These are phyloP conservation scores for Eremophila alpestris DNA, from an alignment of 2,797 vertebrate species.

Conservation along the genomic window DNA sequence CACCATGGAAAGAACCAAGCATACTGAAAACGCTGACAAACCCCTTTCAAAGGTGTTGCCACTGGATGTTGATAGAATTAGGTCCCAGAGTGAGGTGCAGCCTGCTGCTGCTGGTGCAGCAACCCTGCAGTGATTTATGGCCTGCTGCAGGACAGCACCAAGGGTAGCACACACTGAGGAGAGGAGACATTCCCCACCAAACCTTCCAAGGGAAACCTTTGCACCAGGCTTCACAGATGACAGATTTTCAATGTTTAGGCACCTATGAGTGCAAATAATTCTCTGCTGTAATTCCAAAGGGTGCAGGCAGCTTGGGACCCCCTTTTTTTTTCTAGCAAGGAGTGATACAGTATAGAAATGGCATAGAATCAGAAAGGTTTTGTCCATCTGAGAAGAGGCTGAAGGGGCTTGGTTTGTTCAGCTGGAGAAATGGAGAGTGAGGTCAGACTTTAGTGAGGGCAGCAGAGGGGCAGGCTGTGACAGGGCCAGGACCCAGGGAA, in stretches of 20 bases:
- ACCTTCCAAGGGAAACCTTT: not conserved
- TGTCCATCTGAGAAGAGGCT: not conserved
- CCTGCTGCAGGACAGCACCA: not conserved
- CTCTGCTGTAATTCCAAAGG: not conserved
- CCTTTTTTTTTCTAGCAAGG: not conserved
- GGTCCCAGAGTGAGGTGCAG: not conserved
- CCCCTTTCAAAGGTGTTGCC: not conserved
- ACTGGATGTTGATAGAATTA: slow-evolving; percentile 19
- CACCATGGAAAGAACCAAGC: not conserved
- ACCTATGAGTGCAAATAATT: not conserved
- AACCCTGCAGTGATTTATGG: slow-evolving; percentile 33
- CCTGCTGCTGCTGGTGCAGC: not conserved
- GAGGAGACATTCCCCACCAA: not conserved
- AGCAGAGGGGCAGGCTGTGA: not conserved
- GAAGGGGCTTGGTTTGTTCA: not conserved
- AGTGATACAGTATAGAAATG: not conserved
- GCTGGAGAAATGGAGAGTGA: not conserved
- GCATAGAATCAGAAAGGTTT: not conserved
- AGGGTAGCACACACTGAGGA: not conserved
- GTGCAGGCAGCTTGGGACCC: rapidly evolving
- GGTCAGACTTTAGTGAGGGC: not conserved
- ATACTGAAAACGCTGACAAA: slow-evolving; percentile 15
- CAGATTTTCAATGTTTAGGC: not conserved
- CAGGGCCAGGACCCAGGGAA: not conserved
- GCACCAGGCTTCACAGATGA: not conserved